Base-by-base conservation (phyloP, 2,888 invertebrate species). In the Tuberolachnus salignus region DNA sequence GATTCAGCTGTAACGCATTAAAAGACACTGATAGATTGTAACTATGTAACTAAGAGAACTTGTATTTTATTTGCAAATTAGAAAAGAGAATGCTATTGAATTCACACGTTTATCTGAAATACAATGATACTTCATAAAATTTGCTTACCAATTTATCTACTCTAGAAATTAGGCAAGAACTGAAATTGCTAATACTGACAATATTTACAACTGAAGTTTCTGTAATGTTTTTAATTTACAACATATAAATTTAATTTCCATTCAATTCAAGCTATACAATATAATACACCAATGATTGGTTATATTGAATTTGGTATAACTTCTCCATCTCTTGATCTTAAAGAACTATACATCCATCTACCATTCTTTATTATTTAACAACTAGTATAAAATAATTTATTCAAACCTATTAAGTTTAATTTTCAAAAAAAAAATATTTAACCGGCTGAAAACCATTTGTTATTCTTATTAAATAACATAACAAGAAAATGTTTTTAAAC, bases 201-300 rank as follows among this genome's bases (percentile, higher is more conserved):
- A 73, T 73, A 73, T 73, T 61, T 73, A 73, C 49, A 73, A 34
- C 61, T 61, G 61, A 51, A 61, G 19, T 14, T 61, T 59, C 26
- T 61, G 8, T 44, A 59, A 46, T 23, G 49, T 14, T 19, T 10
- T 16, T 49, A 19, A 72, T 61, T 61, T 63, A 61, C 26, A 63
- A 51, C 14, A 21, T 55, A 71, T n/a, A 49, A n/a, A 59, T 46
- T 46, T 51, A 34, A 63, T 73, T 51, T 51, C 4, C 46, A 57
- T 26, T 72, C 19, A 42, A 73, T 34, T 61, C 26, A 49, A 49
- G 19, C 34, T 26, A 71, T 14, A 59, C n/a, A 42, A 70, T 46
- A 14, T n/a, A 67, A 23, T 34, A 71, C n/a, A 71, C n/a, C 13
- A 57, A 23, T 26, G n/a, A 44, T 42, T n/a, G 46, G 9, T 42